Conservation (phyloP, 1,140 invertebrate genomes). For the Atta colombica region DNA sequence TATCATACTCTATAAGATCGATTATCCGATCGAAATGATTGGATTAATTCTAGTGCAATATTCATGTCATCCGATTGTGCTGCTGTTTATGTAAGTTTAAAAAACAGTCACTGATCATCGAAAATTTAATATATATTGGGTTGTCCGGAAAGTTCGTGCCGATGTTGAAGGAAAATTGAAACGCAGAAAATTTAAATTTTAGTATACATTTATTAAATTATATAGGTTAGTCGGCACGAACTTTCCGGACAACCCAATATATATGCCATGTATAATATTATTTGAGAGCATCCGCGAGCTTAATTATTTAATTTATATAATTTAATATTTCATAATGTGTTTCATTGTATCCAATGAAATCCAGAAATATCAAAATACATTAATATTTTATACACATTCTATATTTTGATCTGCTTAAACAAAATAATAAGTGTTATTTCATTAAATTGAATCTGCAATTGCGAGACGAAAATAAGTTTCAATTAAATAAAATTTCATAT, state of each 20-base stretch:
- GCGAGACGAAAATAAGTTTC: not conserved
- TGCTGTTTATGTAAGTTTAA: slow-evolving; percentile 1
- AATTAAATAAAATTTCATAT: not conserved
- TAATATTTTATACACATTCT: slow-evolving; percentile 16
- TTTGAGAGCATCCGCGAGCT: not conserved
- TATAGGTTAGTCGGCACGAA: too few relatives aligned
- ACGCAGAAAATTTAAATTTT: too few relatives aligned
- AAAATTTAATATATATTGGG: not conserved
- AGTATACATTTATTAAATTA: too few relatives aligned
- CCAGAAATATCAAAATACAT: slow-evolving; percentile 16
- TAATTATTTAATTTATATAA: not conserved
- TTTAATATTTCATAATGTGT: slow-evolving; percentile 3
- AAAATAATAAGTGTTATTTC: slow-evolving; percentile 17
- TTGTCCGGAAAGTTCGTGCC: too few relatives aligned
- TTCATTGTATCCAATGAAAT: not conserved
- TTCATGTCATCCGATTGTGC: not conserved
- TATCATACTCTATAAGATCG: slow-evolving; percentile 6
- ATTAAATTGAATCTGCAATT: not conserved
- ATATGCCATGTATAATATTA: slow-evolving; percentile 4
- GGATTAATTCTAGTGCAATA: slow-evolving; percentile 18
- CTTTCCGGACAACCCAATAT: not conserved
- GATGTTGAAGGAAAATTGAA: too few relatives aligned
- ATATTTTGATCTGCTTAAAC: not conserved
- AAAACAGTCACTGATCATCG: not conserved
- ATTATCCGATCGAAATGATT: slow-evolving; percentile 26